A percentile compares a stretch with the other conserved stretches of the same genome.
phyloP scores from a whole-genome alignment of 2,888 invertebrate species.

The Sphinx pinastri region DNA sequence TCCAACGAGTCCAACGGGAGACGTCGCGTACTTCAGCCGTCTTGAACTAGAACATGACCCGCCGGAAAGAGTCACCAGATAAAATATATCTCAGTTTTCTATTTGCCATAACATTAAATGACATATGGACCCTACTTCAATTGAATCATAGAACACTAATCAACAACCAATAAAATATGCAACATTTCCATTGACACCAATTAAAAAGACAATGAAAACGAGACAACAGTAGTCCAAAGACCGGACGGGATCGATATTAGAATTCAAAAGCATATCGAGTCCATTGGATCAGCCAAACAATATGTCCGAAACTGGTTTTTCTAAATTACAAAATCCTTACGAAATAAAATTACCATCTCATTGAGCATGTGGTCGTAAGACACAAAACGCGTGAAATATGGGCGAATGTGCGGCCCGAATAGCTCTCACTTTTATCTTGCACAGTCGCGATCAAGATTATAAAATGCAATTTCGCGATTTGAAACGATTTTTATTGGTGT shows the following conservation, averaged over 20 bases:
- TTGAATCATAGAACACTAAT: not conserved
- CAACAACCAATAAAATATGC: conserved; percentile 19
- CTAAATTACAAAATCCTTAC: conserved; percentile 51
- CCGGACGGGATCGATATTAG: not conserved
- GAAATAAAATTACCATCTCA: conserved; percentile 63
- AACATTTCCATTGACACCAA: conserved; percentile 9
- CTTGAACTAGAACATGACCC: no score
- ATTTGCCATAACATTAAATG: no score
- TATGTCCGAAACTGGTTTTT: conserved; percentile 53
- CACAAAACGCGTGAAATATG: conserved; percentile 52
- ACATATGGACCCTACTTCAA: not conserved
- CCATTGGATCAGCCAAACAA: conserved; percentile 40
- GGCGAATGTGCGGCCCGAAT: conserved; percentile 49
- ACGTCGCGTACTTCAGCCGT: no score
- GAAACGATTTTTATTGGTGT: conserved; percentile 26
- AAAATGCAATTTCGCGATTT: conserved; percentile 29
- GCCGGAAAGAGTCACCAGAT: no score
- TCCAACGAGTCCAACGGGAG: no score
- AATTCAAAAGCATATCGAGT: conserved; percentile 31
- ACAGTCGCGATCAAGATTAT: conserved; percentile 40
- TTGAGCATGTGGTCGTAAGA: conserved; percentile 59
- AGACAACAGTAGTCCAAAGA: not conserved
- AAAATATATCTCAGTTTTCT: no score
- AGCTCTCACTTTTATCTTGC: conserved; percentile 64
- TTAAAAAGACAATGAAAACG: conserved; percentile 9